These are phyloP conservation scores for Listrodromus nycthemerus DNA, from an alignment of 2,888 invertebrate genomes.

Conservation along the genomic window DNA sequence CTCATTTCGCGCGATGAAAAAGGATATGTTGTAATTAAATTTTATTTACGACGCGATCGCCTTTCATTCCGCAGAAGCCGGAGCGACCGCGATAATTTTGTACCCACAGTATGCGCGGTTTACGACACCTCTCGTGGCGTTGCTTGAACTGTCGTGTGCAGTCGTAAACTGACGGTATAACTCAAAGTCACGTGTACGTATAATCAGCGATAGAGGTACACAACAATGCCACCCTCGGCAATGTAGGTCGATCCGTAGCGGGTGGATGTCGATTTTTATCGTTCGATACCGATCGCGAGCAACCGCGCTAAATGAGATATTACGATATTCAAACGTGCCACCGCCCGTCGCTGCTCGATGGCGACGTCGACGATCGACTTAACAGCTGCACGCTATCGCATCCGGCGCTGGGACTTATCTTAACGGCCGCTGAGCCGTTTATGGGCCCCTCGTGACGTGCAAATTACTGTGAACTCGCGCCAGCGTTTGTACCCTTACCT, in stretches of 20 bases:
- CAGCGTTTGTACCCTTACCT: not conserved
- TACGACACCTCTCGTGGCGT: slow-evolving; percentile 8
- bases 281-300: slow-evolving; percentile 6
- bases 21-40: slow-evolving; percentile 3
- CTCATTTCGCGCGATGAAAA: not conserved
- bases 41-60: slow-evolving; percentile 12
- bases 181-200: slow-evolving; percentile 28
- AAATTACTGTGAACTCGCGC: slow-evolving; percentile 56
- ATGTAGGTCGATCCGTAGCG: slow-evolving; percentile 58
- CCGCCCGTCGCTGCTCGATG: not conserved
- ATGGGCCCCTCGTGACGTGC: slow-evolving; percentile 66
- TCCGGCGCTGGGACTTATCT: slow-evolving; percentile 65
- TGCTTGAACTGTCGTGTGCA: slow-evolving; percentile 38
- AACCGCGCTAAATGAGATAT: slow-evolving; percentile 62
- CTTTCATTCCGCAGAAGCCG: slow-evolving; percentile 1
- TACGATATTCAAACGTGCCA: slow-evolving; percentile 51
- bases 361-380: slow-evolving; percentile 48
- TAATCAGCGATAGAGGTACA: slow-evolving; percentile 36
- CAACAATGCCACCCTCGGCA: slow-evolving; percentile 22
- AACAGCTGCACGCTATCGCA: slow-evolving; percentile 66
- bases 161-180: slow-evolving; percentile 45
- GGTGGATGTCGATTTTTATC: slow-evolving; percentile 64
- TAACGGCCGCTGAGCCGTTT: slow-evolving; percentile 63
- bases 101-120: not conserved
- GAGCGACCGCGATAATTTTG: slow-evolving; percentile 6